Evolutionary conservation across 2,888 invertebrate species (phyloP).

Genomic region (Drosophila quinaria): DNA sequence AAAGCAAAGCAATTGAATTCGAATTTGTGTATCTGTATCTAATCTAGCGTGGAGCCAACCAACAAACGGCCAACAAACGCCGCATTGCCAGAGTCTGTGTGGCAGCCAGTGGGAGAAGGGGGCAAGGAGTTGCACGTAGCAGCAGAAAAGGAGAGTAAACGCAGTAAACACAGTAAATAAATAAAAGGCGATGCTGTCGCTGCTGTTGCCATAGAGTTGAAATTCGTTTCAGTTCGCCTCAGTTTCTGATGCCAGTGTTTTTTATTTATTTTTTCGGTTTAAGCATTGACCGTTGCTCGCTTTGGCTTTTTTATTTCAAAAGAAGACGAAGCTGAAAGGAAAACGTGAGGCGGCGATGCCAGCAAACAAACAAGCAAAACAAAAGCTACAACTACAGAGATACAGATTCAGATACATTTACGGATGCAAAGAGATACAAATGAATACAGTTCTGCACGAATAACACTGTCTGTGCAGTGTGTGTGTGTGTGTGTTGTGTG

Average conservation of each 20-base stretch:
- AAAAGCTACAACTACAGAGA: slow-evolving; percentile 48
- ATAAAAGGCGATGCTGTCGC: slow-evolving; percentile 53
- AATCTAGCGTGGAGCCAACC: slow-evolving; percentile 73
- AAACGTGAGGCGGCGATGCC: slow-evolving; percentile 67
- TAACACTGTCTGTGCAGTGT: slow-evolving; percentile 11
- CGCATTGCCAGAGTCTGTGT: slow-evolving; percentile 19
- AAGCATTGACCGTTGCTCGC: slow-evolving; percentile 55
- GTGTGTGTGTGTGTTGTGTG: slow-evolving; percentile 6
- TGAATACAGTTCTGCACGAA: slow-evolving; percentile 44
- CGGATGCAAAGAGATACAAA: slow-evolving; percentile 58
- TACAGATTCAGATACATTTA: slow-evolving; percentile 49
- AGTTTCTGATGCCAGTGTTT: slow-evolving; percentile 18
- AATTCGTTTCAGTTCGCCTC: slow-evolving; percentile 57
- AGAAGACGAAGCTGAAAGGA: slow-evolving; percentile 50
- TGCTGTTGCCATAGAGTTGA: slow-evolving; percentile 37
- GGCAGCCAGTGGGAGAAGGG: not conserved
- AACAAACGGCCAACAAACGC: slow-evolving; percentile 51
- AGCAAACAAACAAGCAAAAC: slow-evolving; percentile 44
- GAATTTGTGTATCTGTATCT: slow-evolving; percentile 76
- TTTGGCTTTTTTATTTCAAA: slow-evolving; percentile 36
- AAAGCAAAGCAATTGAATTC: slow-evolving; percentile 69
- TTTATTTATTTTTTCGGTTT: slow-evolving; percentile 40
- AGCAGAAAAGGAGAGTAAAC: slow-evolving; percentile 76
- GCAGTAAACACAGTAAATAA: slow-evolving; percentile 70
- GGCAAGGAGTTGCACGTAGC: slow-evolving; percentile 53